phyloP scores from a whole-genome alignment of 2,888 invertebrate genomes.

The Eumacrocentrus americanus region DNA sequence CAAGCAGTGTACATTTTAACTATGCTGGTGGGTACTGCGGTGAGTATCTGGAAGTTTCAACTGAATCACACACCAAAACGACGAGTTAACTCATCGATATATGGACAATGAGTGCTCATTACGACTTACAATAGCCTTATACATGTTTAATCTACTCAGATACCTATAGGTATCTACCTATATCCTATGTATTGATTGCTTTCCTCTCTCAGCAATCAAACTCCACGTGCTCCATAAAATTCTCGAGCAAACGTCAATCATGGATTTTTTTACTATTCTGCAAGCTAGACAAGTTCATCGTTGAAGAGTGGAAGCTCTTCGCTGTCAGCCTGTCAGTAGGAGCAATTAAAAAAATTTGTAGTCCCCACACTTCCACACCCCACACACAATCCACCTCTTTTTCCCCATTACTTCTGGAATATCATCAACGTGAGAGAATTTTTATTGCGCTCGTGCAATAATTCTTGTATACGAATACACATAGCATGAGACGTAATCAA shows the following conservation, averaged over 20 bases:
- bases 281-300: too few species aligned
- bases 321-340: not conserved
- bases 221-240: not conserved
- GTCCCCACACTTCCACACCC: too few species aligned
- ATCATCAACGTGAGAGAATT: not conserved
- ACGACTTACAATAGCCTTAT: too few species aligned
- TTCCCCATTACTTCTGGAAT: not conserved
- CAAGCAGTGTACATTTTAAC: slow-evolving; percentile 12
- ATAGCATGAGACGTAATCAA: too few species aligned
- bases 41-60: slow-evolving; percentile 2
- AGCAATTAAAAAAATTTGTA: too few species aligned
- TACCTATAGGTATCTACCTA: too few species aligned
- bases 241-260: not conserved
- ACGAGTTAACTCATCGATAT: slow-evolving; percentile 4
- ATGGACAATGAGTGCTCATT: slow-evolving; percentile 9
- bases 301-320: too few species aligned
- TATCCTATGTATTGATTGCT: not conserved
- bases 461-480: too few species aligned
- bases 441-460: not conserved
- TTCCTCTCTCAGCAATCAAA: not conserved
- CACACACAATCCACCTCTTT: not conserved
- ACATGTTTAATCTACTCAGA: too few species aligned
- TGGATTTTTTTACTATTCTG: too few species aligned
- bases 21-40: slow-evolving; percentile 14
- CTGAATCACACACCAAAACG: not conserved